Percentiles rank a stretch among this genome's conserved stretches.
These are phyloP conservation scores for Bacillus rossius DNA, from an alignment of 1,140 invertebrate genomes.

Conservation along the genomic window DNA sequence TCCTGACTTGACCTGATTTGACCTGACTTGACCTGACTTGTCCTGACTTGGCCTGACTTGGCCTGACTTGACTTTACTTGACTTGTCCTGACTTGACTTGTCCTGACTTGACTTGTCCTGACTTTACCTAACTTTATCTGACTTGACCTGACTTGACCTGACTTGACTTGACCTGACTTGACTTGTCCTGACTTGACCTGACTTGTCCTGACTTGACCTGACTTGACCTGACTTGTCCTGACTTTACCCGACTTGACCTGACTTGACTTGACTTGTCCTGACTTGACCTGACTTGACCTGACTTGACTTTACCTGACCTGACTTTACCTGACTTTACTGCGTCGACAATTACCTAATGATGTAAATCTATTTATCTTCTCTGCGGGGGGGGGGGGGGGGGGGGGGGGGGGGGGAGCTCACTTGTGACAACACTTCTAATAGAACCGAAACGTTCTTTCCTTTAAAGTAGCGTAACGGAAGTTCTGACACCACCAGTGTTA, in stretches of 20 bases:
- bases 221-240: slow-evolving; percentile 17
- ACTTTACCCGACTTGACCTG: slow-evolving; percentile 22
- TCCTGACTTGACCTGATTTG: slow-evolving; percentile 22
- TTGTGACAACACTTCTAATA: no score
- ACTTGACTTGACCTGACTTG: slow-evolving; percentile 22
- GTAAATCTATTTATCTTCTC: no score
- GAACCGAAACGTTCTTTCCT: no score
- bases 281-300: slow-evolving; percentile 21
- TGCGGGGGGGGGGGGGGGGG: no score
- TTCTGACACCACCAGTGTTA: no score
- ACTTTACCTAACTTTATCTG: slow-evolving; percentile 21
- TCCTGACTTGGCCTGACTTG: slow-evolving; percentile 20
- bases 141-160: slow-evolving; percentile 22
- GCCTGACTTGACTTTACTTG: slow-evolving; percentile 20
- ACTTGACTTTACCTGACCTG: slow-evolving; percentile 19
- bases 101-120: slow-evolving; percentile 22
- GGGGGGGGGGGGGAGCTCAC: no score
- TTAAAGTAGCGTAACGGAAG: no score
- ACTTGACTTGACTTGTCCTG: slow-evolving; percentile 22
- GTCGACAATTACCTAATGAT: no score
- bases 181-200: slow-evolving; percentile 21
- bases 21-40: slow-evolving; percentile 23
- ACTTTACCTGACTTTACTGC: slow-evolving; percentile 15
- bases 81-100: slow-evolving; percentile 20
- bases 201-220: slow-evolving; percentile 19